Conservation (phyloP, 2,888 invertebrate genomes). For the Chydorus sphaericus region DNA sequence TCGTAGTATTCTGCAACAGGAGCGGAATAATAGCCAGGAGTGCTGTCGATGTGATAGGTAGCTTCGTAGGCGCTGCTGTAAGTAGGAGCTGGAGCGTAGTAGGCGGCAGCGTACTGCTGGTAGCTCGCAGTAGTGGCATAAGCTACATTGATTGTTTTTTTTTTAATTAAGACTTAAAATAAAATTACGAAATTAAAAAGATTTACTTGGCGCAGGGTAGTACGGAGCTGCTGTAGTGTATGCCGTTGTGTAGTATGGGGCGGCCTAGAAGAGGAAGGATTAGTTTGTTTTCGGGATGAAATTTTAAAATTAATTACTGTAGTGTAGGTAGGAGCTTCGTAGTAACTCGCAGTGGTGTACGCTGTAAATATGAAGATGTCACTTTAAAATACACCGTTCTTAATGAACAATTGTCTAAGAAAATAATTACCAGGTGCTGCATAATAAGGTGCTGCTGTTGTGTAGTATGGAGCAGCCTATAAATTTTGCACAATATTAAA, state of each 20-base stretch:
- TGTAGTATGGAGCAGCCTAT: background rate
- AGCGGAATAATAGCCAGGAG: background rate
- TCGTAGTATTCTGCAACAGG: no score
- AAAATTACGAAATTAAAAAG: no score
- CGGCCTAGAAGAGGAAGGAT: no score
- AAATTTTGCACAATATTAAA: background rate
- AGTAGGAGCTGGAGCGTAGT: background rate
- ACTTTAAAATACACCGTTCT: background rate
- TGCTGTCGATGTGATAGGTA: background rate
- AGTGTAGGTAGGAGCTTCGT: background rate
- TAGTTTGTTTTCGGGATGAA: no score
- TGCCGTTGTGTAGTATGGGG: no score
- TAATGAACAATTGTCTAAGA: background rate
- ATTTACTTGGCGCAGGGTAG: background rate
- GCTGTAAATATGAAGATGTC: background rate
- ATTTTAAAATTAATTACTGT: no score
- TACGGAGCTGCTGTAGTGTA: background rate
- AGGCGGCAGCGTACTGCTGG: background rate
- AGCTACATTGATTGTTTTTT: no score
- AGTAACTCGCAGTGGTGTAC: background rate
- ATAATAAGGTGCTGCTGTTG: background rate
- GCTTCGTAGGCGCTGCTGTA: background rate
- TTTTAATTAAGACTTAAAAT: no score
- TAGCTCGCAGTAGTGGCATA: background rate
- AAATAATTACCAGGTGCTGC: background rate